Evolutionary conservation across 53 echinoderm and acorn worm species (phyloP).

Genomic region (Echinarachnius parma): DNA sequence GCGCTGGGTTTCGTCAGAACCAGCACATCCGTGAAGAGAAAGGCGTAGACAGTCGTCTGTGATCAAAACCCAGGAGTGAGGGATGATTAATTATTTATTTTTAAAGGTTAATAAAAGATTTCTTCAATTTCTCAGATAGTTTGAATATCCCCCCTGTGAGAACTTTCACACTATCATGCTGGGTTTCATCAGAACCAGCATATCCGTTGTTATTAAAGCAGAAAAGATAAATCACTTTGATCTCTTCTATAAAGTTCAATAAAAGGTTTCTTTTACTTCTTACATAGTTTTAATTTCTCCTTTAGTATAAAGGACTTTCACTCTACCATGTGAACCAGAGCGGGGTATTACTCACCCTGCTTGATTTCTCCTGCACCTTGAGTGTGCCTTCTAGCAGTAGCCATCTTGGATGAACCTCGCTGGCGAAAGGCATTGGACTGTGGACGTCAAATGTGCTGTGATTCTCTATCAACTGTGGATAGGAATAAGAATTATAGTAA

Average conservation of each 20-base stretch:
- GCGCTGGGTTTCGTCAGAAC: conserved; percentile 65
- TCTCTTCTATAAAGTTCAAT: neutral
- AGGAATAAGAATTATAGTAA: no score
- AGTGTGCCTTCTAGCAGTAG: conserved; percentile 69
- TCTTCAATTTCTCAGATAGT: neutral
- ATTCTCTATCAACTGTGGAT: conserved; percentile 66
- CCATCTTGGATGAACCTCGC: conserved; percentile 68
- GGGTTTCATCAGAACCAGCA: conserved; percentile 77
- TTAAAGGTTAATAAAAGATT: neutral
- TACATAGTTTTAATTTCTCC: no score
- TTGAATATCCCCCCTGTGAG: no score
- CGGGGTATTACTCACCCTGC: conserved; percentile 46
- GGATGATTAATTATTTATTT: neutral
- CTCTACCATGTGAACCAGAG: no score
- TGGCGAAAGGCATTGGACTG: conserved; percentile 72
- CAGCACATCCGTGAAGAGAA: conserved; percentile 92
- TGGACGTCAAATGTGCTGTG: conserved; percentile 60
- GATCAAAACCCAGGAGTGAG: neutral
- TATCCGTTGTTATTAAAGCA: no score
- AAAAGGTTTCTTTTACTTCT: neutral
- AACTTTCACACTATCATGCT: no score
- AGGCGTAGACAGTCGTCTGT: conserved; percentile 64
- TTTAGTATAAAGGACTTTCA: no score
- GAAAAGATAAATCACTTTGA: no score
- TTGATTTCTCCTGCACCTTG: conserved; percentile 63